Percentiles rank a stretch among this genome's conserved stretches.
Conservation (phyloP, 2,113 vertebrate species). For the Odontophorus gujanensis region DNA sequence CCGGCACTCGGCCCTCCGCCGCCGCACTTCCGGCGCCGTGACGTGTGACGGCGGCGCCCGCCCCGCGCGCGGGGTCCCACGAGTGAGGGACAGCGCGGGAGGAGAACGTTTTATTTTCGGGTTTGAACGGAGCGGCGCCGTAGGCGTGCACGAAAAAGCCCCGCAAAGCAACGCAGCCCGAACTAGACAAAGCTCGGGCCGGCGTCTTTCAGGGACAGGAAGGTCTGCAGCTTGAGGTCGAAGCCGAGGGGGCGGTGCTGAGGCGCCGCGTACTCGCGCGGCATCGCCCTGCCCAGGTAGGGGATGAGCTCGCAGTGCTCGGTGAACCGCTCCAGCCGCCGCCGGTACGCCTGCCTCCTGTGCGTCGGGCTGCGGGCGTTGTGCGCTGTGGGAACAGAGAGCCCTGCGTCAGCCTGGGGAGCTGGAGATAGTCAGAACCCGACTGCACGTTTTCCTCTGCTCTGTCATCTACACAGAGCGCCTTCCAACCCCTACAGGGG, state of each 20-base stretch:
- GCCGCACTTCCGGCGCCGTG: not conserved
- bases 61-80: too few relatives aligned
- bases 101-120: not conserved
- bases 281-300: constrained; percentile 85
- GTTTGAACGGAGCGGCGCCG: not conserved
- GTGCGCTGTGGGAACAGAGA: constrained; percentile 79
- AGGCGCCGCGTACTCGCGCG: constrained; percentile 76
- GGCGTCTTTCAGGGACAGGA: constrained; percentile 81
- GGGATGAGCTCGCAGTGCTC: constrained; percentile 88
- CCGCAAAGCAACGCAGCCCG: not conserved
- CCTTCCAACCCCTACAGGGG: too few relatives aligned
- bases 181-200: constrained; percentile 29
- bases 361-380: constrained; percentile 82
- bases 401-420: too few relatives aligned
- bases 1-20: not conserved
- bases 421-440: too few relatives aligned
- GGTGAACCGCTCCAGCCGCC: constrained; percentile 83
- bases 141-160: not conserved
- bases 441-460: too few relatives aligned
- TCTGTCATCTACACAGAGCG: too few relatives aligned
- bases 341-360: constrained; percentile 81
- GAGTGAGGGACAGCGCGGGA: too few relatives aligned
- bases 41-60: not conserved
- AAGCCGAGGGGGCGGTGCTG: constrained; percentile 81
- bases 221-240: constrained; percentile 81